A percentile compares a stretch with the other conserved stretches of the same genome.
These are phyloP conservation scores for Diplolepis rosae DNA, from an alignment of 2,888 invertebrate genomes.

Conservation along the genomic window DNA sequence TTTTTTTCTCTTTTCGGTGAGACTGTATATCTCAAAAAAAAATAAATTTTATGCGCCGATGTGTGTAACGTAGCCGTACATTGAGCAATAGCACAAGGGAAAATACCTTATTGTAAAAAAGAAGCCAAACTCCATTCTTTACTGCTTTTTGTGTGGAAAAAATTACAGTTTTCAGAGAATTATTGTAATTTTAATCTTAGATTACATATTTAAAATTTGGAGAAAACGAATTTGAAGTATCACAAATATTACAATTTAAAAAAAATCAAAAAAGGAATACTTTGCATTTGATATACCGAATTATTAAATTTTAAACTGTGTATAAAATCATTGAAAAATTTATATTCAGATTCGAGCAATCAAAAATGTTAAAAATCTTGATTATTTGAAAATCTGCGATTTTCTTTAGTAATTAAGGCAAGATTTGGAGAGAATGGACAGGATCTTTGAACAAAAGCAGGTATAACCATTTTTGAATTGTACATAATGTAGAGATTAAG, in stretches of 20 bases:
- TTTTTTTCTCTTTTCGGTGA: slow-evolving; percentile 25
- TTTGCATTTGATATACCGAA: too few species aligned
- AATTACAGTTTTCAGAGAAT: background rate
- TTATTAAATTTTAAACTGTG: too few species aligned
- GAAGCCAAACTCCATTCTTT: slow-evolving; percentile 31
- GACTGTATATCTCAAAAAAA: background rate
- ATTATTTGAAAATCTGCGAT: background rate
- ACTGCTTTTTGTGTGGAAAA: slow-evolving; percentile 28
- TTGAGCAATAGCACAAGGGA: slow-evolving; percentile 56
- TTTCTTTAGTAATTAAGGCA: background rate
- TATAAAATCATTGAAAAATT: too few species aligned
- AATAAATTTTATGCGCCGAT: slow-evolving; percentile 33
- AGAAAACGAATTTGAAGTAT: background rate
- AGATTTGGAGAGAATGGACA: slow-evolving; percentile 40
- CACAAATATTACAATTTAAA: too few species aligned
- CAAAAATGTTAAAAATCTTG: background rate
- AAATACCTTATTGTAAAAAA: slow-evolving; percentile 45
- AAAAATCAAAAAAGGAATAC: too few species aligned
- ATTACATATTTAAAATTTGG: slow-evolving; percentile 33
- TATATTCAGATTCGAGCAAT: too few species aligned
- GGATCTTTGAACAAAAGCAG: slow-evolving; percentile 41
- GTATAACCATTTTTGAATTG: slow-evolving; percentile 67
- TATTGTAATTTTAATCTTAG: background rate
- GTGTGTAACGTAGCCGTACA: slow-evolving; percentile 38
- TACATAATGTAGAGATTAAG: slow-evolving; percentile 68